Percentiles rank a stretch among this genome's conserved stretches.
Evolutionary conservation across 2,888 invertebrate species (phyloP).

Genomic region (Pyralis farinalis): DNA sequence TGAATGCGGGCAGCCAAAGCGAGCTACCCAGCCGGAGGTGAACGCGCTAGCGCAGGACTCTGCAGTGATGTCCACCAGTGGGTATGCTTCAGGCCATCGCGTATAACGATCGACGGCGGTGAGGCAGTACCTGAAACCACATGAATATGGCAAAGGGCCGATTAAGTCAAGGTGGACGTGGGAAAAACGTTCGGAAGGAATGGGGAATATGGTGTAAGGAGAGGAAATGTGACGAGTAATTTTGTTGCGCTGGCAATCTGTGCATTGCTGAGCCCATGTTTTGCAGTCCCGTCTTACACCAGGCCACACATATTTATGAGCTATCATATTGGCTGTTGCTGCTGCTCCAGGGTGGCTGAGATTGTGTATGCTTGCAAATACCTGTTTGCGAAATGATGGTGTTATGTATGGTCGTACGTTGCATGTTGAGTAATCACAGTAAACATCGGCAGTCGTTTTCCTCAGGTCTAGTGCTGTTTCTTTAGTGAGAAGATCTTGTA

Average conservation of each 20-base stretch:
- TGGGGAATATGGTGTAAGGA: conserved; percentile 12
- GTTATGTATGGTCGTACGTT: conserved; percentile 16
- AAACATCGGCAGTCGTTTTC: no score
- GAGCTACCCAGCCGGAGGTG: conserved; percentile 36
- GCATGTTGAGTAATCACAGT: background rate
- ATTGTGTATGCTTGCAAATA: conserved; percentile 14
- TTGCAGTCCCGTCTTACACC: conserved; percentile 17
- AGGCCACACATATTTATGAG: conserved; percentile 22
- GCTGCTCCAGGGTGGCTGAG: conserved; percentile 17
- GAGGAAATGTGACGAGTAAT: conserved; percentile 19
- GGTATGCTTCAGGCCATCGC: conserved; percentile 31
- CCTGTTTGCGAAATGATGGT: conserved; percentile 6
- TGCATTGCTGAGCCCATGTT: conserved; percentile 28
- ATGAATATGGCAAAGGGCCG: conserved; percentile 40
- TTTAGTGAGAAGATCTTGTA: no score
- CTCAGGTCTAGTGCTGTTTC: no score
- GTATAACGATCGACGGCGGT: conserved; percentile 38
- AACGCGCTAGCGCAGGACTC: conserved; percentile 36
- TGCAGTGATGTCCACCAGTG: conserved; percentile 33
- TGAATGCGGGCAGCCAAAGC: conserved; percentile 37
- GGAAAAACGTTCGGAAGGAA: conserved; percentile 31
- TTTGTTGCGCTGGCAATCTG: conserved; percentile 36
- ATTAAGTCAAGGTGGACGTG: conserved; percentile 58
- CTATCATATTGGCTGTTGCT: conserved; percentile 14
- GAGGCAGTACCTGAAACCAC: conserved; percentile 35